Conservation (phyloP, 2,888 invertebrate species). For the Escarpia spicata region DNA sequence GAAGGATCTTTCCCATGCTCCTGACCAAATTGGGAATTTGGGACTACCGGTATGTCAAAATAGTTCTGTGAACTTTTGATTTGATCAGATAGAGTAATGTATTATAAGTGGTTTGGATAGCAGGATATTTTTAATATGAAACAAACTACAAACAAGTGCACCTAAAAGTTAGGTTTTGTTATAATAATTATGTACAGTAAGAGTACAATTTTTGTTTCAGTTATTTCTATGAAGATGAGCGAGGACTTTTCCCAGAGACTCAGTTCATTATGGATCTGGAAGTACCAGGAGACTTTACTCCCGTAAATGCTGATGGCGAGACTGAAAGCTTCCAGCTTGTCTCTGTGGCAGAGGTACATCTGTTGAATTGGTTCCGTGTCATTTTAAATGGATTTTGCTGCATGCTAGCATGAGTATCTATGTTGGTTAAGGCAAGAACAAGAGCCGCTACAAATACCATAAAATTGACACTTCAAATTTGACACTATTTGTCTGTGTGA, state of each 20-base stretch:
- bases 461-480: neutral
- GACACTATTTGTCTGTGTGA: too few relatives aligned
- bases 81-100: neutral
- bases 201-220: conserved; percentile 64
- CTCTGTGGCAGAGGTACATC: conserved; percentile 78
- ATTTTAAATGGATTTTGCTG: neutral
- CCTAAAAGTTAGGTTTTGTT: neutral
- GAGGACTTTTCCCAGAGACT: conserved; percentile 92
- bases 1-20: too few relatives aligned
- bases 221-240: conserved; percentile 90
- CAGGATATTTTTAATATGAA: neutral
- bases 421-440: neutral
- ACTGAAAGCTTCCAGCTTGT: conserved; percentile 90
- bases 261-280: conserved; percentile 94
- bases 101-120: neutral
- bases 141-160: neutral
- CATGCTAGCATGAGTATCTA: neutral
- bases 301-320: conserved; percentile 93
- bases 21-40: too few relatives aligned
- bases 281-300: conserved; percentile 87
- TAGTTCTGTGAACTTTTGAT: too few relatives aligned
- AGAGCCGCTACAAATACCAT: neutral
- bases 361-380: neutral
- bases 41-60: too few relatives aligned
- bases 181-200: neutral